Evolutionary conservation across 1,140 invertebrate species (phyloP).

Genomic region (Samia ricini): DNA sequence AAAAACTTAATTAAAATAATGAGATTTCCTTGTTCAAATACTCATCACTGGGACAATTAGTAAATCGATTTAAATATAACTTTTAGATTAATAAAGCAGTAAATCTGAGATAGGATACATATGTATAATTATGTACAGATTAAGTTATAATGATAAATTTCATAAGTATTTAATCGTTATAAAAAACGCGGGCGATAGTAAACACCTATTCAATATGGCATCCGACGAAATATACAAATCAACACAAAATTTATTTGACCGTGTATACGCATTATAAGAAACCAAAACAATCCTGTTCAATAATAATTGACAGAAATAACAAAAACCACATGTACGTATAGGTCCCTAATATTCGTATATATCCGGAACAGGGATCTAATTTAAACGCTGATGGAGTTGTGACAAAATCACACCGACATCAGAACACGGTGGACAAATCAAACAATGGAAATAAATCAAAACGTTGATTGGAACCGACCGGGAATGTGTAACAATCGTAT

Average conservation of each 20-base stretch:
- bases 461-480: not conserved
- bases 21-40: too few relatives aligned
- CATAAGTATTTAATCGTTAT: too few relatives aligned
- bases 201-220: not conserved
- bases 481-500: not conserved
- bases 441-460: conserved; percentile 1
- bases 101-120: too few relatives aligned
- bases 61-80: too few relatives aligned
- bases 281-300: not conserved
- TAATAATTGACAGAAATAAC: not conserved
- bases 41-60: too few relatives aligned
- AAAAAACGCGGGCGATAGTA: too few relatives aligned
- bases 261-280: not conserved
- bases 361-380: not conserved
- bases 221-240: not conserved
- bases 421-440: not conserved
- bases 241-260: not conserved
- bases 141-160: too few relatives aligned
- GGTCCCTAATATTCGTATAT: not conserved
- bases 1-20: too few relatives aligned
- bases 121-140: too few relatives aligned
- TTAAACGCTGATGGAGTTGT: not conserved
- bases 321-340: too few relatives aligned
- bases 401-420: conserved; percentile 1
- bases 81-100: too few relatives aligned